Base-by-base conservation (phyloP, 1,140 invertebrate species). In the Meloidogyne exigua region DNA sequence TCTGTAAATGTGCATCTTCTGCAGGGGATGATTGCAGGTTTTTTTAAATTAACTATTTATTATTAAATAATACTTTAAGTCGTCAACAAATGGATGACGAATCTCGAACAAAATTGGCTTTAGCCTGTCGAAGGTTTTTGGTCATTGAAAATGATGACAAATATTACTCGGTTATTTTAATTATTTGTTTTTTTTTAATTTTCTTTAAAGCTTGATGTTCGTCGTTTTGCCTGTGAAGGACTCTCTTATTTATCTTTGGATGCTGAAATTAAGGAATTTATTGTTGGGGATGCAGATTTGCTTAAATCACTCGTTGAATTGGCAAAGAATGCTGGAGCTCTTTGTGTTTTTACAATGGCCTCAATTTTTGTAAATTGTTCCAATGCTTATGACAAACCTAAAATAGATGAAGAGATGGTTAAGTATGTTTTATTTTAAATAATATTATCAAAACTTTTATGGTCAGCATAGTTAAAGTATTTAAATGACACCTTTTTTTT, bases 351-450 rank as follows among this genome's bases (percentile, higher is more conserved):
- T 69, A 85, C 86, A 2, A 70, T 87, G 44, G 83, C 86, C 2
- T 49, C 79, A 9, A 87, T 95, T 15, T 91, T 99, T 76, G 95
- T 98, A 0, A 99, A 99, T 89, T 89, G 98, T 5, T 94, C 94
- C 82, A 99, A 99, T 89, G 94, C 95, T 7, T 98, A 98, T 85
- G 96, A 99, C 75, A 98, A 97, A 88, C 94, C 97, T 88, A 96
- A 99, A 88, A 89, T 98, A 0, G 91, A 95, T 81, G 95, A 96
- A 7, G 97, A 99, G 90, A 92, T 99, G 92, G 82, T 98, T 7
- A 95, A 99, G 49, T 57, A n/a, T 3, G 13, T 57, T n/a, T 7
- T 18, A 18, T 44, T 18, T 44, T 15, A 18, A 13, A 42, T 42
- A 42, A 9, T 42, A 4, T 42, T 13, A 3, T 13, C 1, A 42